Evolutionary conservation across 1,140 invertebrate genomes (phyloP).

Genomic region (Branchinecta lindahli): DNA sequence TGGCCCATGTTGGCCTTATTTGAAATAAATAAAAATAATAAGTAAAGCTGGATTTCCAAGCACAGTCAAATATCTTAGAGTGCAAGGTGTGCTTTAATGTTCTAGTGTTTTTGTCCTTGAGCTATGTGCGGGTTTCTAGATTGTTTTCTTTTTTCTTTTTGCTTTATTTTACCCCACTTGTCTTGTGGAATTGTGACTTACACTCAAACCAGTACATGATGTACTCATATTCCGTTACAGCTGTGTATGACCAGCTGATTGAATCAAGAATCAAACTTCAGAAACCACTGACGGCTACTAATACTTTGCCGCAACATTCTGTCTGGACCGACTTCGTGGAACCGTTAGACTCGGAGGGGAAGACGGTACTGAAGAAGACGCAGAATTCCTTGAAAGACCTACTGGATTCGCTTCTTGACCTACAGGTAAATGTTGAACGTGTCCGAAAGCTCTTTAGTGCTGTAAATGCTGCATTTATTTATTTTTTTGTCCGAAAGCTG

Average conservation of each 20-base stretch:
- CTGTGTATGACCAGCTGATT: background rate
- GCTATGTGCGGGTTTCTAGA: too few relatives aligned
- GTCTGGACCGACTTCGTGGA: background rate
- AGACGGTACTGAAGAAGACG: background rate
- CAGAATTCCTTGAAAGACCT: constrained; percentile 3
- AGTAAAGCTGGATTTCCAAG: too few relatives aligned
- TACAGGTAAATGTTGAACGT: background rate
- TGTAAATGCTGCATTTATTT: background rate
- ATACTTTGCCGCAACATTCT: background rate
- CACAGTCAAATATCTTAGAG: too few relatives aligned
- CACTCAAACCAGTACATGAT: too few relatives aligned
- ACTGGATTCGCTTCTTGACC: background rate
- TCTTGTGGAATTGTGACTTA: too few relatives aligned
- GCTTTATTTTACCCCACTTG: too few relatives aligned
- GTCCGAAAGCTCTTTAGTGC: background rate
- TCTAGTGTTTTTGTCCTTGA: too few relatives aligned
- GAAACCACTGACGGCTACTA: background rate
- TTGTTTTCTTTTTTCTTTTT: too few relatives aligned
- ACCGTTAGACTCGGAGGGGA: background rate
- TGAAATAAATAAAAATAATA: too few relatives aligned
- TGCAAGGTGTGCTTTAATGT: too few relatives aligned
- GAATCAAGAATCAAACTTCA: background rate
- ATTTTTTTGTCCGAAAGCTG: too few relatives aligned
- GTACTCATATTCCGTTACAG: background rate
- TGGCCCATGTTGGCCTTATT: too few relatives aligned